phyloP scores from a whole-genome alignment of 92 coral and sea anemone genomes.

The Phymanthus crucifer region DNA sequence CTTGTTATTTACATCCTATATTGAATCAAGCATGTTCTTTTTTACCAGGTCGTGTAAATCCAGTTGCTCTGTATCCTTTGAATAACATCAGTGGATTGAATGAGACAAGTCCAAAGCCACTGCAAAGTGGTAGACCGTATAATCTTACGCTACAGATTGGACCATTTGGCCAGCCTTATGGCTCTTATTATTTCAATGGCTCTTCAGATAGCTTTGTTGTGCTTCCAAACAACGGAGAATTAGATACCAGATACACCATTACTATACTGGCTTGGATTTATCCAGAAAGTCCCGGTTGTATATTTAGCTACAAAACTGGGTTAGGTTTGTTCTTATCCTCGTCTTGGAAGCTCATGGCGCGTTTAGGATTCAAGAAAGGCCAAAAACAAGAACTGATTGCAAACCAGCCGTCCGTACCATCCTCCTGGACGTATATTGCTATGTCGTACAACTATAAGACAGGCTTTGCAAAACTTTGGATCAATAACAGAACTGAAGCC shows the following conservation, averaged over 20 bases:
- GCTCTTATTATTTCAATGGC: slow-evolving; percentile 22
- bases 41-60: neutral
- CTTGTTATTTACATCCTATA: no score
- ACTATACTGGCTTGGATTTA: slow-evolving; percentile 29
- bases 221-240: slow-evolving; percentile 4
- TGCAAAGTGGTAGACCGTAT: slow-evolving; percentile 9
- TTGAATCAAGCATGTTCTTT: neutral
- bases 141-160: slow-evolving; percentile 1
- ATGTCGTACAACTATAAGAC: slow-evolving; percentile 17
- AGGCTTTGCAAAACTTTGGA: slow-evolving; percentile 16
- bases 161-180: neutral
- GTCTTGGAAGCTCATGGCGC: slow-evolving; percentile 4
- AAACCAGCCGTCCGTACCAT: neutral
- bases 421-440: slow-evolving; percentile 21
- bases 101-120: slow-evolving; percentile 25
- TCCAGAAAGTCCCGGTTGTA: slow-evolving; percentile 13
- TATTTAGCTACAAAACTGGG: slow-evolving; percentile 17
- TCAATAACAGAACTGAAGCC: slow-evolving; percentile 14
- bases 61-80: slow-evolving; percentile 16
- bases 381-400: neutral
- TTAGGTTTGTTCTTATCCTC: slow-evolving; percentile 6
- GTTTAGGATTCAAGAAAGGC: neutral
- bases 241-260: slow-evolving; percentile 10
- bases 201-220: neutral
- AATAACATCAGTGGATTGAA: neutral